These are phyloP conservation scores for Platycnemis pennipes DNA, from an alignment of 2,888 invertebrate species.

Conservation along the genomic window DNA sequence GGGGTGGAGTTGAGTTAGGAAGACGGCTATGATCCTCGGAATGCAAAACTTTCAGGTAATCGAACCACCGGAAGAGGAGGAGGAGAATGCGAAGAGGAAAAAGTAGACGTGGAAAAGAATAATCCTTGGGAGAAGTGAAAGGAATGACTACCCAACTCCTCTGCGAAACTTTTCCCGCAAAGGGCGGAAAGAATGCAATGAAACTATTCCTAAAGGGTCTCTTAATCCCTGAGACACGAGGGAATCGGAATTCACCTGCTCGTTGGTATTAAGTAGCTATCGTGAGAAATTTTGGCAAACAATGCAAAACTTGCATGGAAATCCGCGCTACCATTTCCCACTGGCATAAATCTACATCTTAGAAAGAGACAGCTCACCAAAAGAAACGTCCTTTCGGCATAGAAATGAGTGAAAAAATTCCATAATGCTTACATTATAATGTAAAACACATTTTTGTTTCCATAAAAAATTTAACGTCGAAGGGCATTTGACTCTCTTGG, in stretches of 20 bases:
- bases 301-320: neutral
- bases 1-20: neutral
- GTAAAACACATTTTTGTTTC: too few relatives aligned
- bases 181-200: neutral
- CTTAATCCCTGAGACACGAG: neutral
- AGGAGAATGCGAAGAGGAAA: neutral
- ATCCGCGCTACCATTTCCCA: neutral
- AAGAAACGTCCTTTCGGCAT: too few relatives aligned
- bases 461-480: too few relatives aligned
- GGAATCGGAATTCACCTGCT: neutral
- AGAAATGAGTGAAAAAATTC: too few relatives aligned
- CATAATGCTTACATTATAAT: too few relatives aligned
- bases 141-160: neutral
- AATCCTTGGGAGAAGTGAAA: neutral
- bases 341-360: neutral
- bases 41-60: conserved; percentile 6
- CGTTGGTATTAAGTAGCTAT: neutral
- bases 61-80: neutral
- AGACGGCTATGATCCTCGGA: neutral
- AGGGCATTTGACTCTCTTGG: too few relatives aligned
- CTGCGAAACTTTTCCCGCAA: neutral
- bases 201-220: neutral
- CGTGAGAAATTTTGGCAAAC: neutral
- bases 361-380: too few relatives aligned
- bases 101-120: neutral